Base-by-base conservation (phyloP, 1,140 invertebrate species). In the Melanaphis sacchari region DNA sequence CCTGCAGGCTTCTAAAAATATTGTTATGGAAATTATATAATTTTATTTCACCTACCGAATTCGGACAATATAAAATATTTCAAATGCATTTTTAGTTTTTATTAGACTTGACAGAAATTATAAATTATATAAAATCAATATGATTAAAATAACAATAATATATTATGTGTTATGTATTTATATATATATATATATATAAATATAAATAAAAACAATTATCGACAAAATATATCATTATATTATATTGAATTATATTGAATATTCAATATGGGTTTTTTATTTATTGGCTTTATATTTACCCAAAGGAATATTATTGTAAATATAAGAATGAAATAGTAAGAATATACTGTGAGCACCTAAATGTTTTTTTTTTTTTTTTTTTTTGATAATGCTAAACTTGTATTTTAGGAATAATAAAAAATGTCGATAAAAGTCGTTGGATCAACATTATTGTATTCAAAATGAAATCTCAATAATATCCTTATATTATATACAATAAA, bases 331-430 rank as follows among this genome's bases (percentile, higher is more conserved):
- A n/a, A 66, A 66, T n/a, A 66, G 15, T 66, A 15, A 66, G 3
- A 66, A 66, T n/a, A 66, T 31, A 66, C 54, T 59, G 26, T 31
- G 9, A 31, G 59, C 15, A 66, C 4, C 59, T 66, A 66, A n/a
- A 66, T 66, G 0, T 66, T 59, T 59, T 31, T 59, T 59, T 59
- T 59, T 31, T 59, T 59, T 59, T 59, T 59, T 66, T 66, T 66
- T 66, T 66, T 66, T 66, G 59, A n/a, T 66, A 66, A 66, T 66
- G 31, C 59, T 59, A 31, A 54, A 59, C 54, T 66, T 5, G 59
- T n/a, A 66, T 66, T 66, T 66, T 66, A 66, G 31, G 59, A n/a
- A 66, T 66, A 66, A n/a, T 66, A 66, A 66, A 66, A 66, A 66
- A n/a, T n/a, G 11, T 66, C 59, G 31, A 66, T 66, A 66, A 66